Conservation (phyloP, 2,888 invertebrate genomes). For the Stictocephala bisonia region DNA sequence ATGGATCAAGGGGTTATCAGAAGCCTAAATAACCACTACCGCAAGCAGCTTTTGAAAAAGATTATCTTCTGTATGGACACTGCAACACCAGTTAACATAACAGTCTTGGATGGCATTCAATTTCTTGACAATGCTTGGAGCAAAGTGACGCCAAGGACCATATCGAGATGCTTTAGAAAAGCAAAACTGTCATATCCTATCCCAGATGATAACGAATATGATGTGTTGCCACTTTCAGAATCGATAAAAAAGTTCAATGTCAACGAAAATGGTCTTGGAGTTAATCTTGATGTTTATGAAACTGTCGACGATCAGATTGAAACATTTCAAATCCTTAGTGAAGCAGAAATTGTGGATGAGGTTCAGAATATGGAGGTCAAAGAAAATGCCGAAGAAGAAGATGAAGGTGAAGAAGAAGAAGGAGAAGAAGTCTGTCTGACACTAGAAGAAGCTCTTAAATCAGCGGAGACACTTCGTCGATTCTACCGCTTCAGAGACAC, state of each 20-base stretch:
- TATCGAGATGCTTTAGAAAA: constrained; percentile 19
- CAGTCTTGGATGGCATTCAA: constrained; percentile 12
- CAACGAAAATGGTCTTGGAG: neutral
- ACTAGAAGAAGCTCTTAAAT: constrained; percentile 5
- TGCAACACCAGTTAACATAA: neutral
- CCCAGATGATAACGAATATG: constrained; percentile 9
- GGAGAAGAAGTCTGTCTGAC: neutral
- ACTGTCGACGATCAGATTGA: constrained; percentile 10
- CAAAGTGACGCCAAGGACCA: neutral
- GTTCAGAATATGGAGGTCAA: constrained; percentile 19
- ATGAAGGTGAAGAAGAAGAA: constrained; percentile 10
- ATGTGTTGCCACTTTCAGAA: constrained; percentile 21
- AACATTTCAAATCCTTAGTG: constrained; percentile 25
- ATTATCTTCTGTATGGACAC: constrained; percentile 2
- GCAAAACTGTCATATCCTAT: constrained; percentile 8
- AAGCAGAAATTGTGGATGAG: constrained; percentile 2
- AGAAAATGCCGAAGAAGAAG: constrained; percentile 7
- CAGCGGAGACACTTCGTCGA: neutral
- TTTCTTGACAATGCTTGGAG: neutral
- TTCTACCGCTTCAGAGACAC: constrained; percentile 24
- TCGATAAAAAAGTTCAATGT: constrained; percentile 18
- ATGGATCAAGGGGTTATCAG: constrained; percentile 44
- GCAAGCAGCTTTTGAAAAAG: constrained; percentile 18
- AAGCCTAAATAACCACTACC: constrained; percentile 16
- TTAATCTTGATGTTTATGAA: constrained; percentile 14